These are phyloP conservation scores for Gavia stellata DNA, from an alignment of 2,113 vertebrate genomes.

Conservation along the genomic window DNA sequence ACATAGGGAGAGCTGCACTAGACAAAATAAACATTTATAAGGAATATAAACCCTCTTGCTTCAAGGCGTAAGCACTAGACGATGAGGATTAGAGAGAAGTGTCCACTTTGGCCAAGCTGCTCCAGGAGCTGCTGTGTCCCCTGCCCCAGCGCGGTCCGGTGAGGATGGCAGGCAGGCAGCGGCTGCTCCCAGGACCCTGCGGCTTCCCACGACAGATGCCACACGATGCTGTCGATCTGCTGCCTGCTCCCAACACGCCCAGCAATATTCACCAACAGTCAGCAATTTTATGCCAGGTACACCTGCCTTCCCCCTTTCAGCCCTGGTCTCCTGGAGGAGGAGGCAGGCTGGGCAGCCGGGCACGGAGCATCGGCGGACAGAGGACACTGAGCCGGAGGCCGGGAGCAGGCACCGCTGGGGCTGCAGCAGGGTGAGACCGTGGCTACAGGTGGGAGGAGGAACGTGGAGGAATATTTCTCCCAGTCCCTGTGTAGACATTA, in stretches of 20 bases:
- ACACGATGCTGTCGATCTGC: not conserved
- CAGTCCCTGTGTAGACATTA: not conserved
- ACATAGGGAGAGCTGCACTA: not conserved
- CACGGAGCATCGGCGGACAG: fast-evolving
- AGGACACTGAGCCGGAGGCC: not conserved
- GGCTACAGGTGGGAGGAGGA: not conserved
- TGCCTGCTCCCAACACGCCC: fast-evolving
- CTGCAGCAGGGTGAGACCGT: not conserved
- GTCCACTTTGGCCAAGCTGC: not conserved
- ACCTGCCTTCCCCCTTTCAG: fast-evolving
- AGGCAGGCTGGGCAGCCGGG: fast-evolving
- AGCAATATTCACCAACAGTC: not conserved
- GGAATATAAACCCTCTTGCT: not conserved
- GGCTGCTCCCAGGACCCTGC: not conserved
- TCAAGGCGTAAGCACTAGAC: not conserved
- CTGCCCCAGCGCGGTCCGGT: fast-evolving
- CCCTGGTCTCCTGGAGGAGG: not conserved
- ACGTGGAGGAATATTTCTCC: not conserved
- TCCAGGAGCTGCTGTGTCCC: fast-evolving
- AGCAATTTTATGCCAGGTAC: fast-evolving
- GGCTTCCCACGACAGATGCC: not conserved
- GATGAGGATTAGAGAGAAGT: not conserved
- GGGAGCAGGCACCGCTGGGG: not conserved
- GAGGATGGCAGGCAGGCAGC: not conserved
- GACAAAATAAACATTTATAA: not conserved